Percentiles rank a stretch among this genome's conserved stretches.
Conservation (phyloP, 2,113 vertebrate genomes). For the Serranochromis macrocephalus region DNA sequence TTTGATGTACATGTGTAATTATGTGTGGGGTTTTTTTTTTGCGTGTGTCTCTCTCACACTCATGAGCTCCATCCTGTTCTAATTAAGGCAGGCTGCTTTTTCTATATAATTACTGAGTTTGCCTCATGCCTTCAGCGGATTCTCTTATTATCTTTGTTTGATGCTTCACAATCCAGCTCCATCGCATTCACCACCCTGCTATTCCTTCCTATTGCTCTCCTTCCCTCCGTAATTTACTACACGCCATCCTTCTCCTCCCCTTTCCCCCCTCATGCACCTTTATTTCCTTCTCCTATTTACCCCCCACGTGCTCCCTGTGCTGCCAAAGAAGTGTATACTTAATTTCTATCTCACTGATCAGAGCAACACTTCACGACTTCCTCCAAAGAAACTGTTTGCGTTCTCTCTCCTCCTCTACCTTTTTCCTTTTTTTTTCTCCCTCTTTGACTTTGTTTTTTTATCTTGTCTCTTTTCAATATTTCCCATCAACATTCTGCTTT, state of each 20-base stretch:
- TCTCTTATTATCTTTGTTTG: constrained; percentile 52
- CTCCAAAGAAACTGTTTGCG: background rate
- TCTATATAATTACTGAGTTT: constrained; percentile 47
- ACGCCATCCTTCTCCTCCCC: background rate
- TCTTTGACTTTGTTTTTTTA: background rate
- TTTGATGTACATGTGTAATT: background rate
- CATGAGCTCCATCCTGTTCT: constrained; percentile 39
- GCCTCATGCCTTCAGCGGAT: constrained; percentile 35
- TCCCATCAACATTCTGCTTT: background rate
- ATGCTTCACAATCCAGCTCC: constrained; percentile 19
- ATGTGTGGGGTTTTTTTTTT: accelerated
- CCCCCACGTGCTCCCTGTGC: background rate
- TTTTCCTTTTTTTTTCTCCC: background rate
- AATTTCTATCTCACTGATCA: constrained; percentile 11
- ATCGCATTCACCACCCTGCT: constrained; percentile 30
- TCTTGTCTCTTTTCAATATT: background rate
- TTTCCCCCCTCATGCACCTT: background rate
- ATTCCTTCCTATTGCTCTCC: constrained; percentile 20
- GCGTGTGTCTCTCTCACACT: background rate
- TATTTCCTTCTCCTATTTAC: constrained; percentile 6
- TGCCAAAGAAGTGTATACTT: background rate
- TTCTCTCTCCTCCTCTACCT: background rate
- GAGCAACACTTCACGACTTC: background rate
- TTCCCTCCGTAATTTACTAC: constrained; percentile 25
- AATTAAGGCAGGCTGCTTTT: constrained; percentile 51